phyloP scores from a whole-genome alignment of 2,888 invertebrate genomes.

The Physocephala rufipes region DNA sequence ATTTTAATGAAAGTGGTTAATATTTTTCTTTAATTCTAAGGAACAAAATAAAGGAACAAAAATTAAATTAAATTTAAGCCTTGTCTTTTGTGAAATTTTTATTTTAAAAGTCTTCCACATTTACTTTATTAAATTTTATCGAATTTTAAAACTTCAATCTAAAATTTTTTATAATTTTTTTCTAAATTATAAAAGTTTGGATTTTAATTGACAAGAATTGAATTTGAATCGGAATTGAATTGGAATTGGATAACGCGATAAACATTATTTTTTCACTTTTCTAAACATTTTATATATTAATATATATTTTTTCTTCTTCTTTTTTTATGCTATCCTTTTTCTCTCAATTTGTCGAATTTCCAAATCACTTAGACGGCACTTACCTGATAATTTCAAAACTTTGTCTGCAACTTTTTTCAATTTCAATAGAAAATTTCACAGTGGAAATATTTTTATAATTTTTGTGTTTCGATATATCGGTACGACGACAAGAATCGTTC shows the following conservation, averaged over 20 bases:
- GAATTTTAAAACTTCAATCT: background rate
- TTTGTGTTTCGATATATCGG: slow-evolving; percentile 31
- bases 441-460: slow-evolving; percentile 11
- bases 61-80: no score
- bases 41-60: no score
- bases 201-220: no score
- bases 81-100: background rate
- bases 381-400: slow-evolving; percentile 40
- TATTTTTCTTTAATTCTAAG: no score
- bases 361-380: slow-evolving; percentile 27
- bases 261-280: no score
- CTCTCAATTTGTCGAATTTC: background rate
- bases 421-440: slow-evolving; percentile 29
- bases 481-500: slow-evolving; percentile 12
- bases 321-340: background rate
- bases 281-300: no score
- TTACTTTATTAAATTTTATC: background rate
- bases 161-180: no score
- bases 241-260: no score
- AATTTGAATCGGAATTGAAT: no score
- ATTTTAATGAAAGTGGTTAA: no score
- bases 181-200: no score
- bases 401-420: slow-evolving; percentile 27
- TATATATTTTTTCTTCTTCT: slow-evolving; percentile 4
- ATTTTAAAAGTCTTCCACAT: background rate